phyloP scores from a whole-genome alignment of 2,797 vertebrate species.

The Phoebastria nigripes region DNA sequence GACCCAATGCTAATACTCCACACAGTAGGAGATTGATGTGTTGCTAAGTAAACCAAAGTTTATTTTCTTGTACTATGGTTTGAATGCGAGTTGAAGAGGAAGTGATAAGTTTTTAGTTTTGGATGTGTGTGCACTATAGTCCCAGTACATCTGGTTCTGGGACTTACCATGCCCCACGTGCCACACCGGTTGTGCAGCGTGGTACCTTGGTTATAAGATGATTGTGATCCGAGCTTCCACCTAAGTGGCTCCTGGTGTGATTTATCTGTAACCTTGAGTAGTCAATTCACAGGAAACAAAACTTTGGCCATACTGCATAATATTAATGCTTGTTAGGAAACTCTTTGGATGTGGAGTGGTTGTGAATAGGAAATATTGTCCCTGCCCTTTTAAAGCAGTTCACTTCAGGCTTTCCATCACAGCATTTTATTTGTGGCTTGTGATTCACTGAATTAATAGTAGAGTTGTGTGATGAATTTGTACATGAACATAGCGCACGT shows the following conservation, averaged over 20 bases:
- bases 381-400: not conserved
- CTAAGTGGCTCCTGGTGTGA: not conserved
- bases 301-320: not conserved
- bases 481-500: not conserved
- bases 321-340: not conserved
- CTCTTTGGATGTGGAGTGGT: not conserved
- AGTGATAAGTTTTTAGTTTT: not conserved
- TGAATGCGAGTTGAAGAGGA: conserved; percentile 3
- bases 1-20: conserved; percentile 52
- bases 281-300: not conserved
- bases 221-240: not conserved
- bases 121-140: not conserved
- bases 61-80: conserved; percentile 36
- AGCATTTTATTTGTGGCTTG: not conserved
- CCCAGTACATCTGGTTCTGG: not conserved
- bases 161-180: rapidly evolving
- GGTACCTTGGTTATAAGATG: not conserved
- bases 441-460: not conserved
- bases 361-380: not conserved
- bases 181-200: rapidly evolving
- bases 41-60: conserved; percentile 60
- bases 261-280: not conserved
- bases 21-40: conserved; percentile 59
- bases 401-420: not conserved
- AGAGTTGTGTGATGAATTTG: not conserved